These are phyloP conservation scores for Apamea anceps DNA, from an alignment of 2,888 invertebrate genomes.

Conservation along the genomic window DNA sequence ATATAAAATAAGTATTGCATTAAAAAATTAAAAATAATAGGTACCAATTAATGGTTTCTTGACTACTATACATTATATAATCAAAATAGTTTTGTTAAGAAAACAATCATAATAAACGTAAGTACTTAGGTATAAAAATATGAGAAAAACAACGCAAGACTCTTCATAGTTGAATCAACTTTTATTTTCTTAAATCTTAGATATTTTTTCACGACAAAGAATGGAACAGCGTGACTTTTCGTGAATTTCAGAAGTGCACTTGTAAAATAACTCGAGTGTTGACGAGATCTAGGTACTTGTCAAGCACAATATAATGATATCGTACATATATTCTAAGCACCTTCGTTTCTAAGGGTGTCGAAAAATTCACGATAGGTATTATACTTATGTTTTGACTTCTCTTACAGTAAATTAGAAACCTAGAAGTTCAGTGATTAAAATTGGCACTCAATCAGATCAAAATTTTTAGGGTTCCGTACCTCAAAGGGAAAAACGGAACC, in stretches of 20 bases:
- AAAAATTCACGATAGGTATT: neutral
- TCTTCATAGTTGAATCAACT: neutral
- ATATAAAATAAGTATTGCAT: too few species aligned
- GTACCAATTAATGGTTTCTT: too few species aligned
- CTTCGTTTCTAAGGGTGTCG: neutral
- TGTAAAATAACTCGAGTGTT: constrained; percentile 7
- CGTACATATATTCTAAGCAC: constrained; percentile 1
- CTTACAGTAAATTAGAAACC: neutral
- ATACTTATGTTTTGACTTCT: neutral
- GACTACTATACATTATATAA: too few species aligned
- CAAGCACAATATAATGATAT: constrained; percentile 22
- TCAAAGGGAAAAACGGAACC: too few species aligned
- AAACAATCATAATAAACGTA: neutral
- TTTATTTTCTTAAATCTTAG: neutral
- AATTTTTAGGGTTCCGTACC: too few species aligned
- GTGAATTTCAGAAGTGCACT: constrained; percentile 21
- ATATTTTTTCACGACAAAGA: neutral
- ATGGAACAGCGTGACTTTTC: constrained; percentile 13
- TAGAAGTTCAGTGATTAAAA: too few species aligned
- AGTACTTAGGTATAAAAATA: neutral
- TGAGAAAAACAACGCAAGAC: neutral
- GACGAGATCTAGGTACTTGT: constrained; percentile 5
- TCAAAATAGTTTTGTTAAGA: too few species aligned
- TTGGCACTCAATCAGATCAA: neutral
- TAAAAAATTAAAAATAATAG: too few species aligned